phyloP scores from a whole-genome alignment of 2,797 vertebrate genomes.

The Sphenopsis melanotis region DNA sequence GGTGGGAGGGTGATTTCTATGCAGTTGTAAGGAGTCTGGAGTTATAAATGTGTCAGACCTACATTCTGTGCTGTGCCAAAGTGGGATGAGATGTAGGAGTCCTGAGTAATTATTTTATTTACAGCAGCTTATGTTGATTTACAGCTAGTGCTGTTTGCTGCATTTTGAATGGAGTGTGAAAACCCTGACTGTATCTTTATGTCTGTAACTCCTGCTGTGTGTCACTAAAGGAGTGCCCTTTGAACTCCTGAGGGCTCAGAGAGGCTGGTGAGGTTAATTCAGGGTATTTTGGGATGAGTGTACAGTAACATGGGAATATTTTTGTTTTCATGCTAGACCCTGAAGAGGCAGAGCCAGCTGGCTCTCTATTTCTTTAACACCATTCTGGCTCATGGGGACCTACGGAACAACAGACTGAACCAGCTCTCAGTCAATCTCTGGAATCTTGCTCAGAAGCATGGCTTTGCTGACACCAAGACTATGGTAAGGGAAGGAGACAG shows the following conservation, averaged over 20 bases:
- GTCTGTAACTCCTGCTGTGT: neutral
- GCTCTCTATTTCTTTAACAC: constrained; percentile 88
- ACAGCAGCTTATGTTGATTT: neutral
- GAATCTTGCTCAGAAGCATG: constrained; percentile 95
- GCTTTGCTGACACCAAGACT: constrained; percentile 86
- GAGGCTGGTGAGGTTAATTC: neutral
- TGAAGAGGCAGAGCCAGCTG: constrained; percentile 84
- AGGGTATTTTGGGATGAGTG: neutral
- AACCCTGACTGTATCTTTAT: accelerated
- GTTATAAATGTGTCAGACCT: neutral
- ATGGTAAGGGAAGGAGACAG: constrained; percentile 81
- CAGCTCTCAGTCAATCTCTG: constrained; percentile 93
- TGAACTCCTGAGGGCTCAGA: neutral
- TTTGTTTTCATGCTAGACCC: constrained; percentile 60
- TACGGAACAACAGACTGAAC: constrained; percentile 93
- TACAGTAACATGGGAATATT: neutral
- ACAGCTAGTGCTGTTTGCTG: neutral
- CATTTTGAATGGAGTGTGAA: neutral
- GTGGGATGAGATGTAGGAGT: neutral
- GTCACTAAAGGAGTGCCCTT: neutral
- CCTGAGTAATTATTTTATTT: neutral
- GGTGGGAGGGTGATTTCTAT: neutral
- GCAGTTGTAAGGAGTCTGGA: neutral
- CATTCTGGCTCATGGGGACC: constrained; percentile 88
- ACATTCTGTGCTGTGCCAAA: neutral